phyloP scores from a whole-genome alignment of 2,888 invertebrate genomes.

The Cistogaster globosa region DNA sequence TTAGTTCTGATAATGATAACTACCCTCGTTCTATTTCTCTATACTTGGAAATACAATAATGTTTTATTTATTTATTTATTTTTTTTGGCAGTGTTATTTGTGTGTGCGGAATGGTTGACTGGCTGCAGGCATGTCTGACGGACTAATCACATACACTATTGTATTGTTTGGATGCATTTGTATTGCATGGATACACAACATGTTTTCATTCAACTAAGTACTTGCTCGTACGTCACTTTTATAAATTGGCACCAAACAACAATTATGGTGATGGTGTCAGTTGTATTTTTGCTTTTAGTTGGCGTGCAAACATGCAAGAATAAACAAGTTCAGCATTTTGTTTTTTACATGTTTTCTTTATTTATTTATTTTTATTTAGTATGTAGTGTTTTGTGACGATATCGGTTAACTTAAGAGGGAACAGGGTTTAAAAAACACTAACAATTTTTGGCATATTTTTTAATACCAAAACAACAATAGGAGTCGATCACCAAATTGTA shows the following conservation, averaged over 20 bases:
- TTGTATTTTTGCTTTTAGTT: constrained; percentile 32
- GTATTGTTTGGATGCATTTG: background rate
- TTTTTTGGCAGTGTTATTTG: constrained; percentile 8
- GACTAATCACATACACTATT: background rate
- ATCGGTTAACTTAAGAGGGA: constrained; percentile 3
- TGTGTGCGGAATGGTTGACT: background rate
- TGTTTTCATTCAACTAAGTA: constrained; percentile 73
- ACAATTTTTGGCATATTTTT: constrained; percentile 26
- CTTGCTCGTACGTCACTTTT: constrained; percentile 71
- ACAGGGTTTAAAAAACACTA: constrained; percentile 15
- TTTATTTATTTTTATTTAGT: background rate
- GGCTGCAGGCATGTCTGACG: constrained; percentile 4
- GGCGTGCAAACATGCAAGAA: constrained; percentile 23
- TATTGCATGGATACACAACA: constrained; percentile 58
- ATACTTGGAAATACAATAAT: too few species aligned
- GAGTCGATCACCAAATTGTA: background rate
- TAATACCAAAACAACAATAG: background rate
- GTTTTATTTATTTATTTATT: too few species aligned
- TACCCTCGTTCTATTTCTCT: too few species aligned
- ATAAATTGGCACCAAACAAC: constrained; percentile 58
- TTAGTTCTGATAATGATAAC: too few species aligned
- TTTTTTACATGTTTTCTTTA: background rate
- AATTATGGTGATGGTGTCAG: constrained; percentile 56
- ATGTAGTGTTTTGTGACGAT: constrained; percentile 50
- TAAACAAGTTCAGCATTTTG: constrained; percentile 29